Conservation (phyloP, 2,888 invertebrate genomes). For the Agriopis marginaria region DNA sequence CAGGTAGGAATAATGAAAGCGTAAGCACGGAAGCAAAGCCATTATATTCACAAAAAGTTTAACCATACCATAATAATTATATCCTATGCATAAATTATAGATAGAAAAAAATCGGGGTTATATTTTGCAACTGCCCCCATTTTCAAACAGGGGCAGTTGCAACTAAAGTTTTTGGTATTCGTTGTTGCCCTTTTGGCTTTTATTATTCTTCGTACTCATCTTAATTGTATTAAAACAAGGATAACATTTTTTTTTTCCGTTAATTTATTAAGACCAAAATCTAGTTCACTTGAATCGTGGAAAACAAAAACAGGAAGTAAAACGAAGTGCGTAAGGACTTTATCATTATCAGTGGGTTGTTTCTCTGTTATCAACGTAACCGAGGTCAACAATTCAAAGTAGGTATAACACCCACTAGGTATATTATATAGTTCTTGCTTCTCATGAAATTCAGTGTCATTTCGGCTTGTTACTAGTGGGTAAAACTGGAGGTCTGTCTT, state of each 20-base stretch:
- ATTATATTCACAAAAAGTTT: not conserved
- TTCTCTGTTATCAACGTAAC: slow-evolving; percentile 17
- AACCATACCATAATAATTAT: too few relatives aligned
- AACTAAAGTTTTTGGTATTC: too few relatives aligned
- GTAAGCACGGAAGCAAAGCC: not conserved
- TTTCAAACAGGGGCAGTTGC: too few relatives aligned
- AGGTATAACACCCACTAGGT: not conserved
- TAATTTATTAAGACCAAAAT: not conserved
- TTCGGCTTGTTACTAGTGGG: not conserved
- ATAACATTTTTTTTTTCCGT: not conserved
- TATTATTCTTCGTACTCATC: too few relatives aligned
- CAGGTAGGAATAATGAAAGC: slow-evolving; percentile 2
- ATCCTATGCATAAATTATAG: too few relatives aligned
- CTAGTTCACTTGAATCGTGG: not conserved
- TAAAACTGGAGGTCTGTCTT: not conserved
- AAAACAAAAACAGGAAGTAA: slow-evolving; percentile 40
- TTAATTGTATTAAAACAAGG: not conserved
- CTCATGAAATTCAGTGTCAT: not conserved
- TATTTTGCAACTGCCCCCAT: too few relatives aligned
- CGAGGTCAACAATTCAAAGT: slow-evolving; percentile 24
- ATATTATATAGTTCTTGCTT: not conserved
- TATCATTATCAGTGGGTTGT: slow-evolving; percentile 33
- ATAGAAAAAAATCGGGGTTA: too few relatives aligned
- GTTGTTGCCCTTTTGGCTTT: too few relatives aligned
- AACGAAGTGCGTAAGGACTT: slow-evolving; percentile 19